These are phyloP conservation scores for Amazona guildingii DNA, from an alignment of 2,113 vertebrate genomes.

Conservation along the genomic window DNA sequence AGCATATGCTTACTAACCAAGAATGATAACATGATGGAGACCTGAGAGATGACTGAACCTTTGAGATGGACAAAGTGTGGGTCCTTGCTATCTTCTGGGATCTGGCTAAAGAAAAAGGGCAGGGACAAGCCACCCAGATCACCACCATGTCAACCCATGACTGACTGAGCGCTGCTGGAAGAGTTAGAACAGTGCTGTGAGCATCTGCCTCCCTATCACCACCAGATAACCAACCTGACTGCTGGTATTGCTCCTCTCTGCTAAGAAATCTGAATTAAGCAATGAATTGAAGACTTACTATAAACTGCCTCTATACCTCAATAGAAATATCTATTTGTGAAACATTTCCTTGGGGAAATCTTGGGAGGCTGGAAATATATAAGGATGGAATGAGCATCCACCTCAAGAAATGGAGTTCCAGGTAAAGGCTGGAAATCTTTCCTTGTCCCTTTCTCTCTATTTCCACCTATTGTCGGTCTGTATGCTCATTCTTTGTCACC, in stretches of 20 bases:
- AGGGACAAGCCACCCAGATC: background rate
- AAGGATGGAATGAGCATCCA: background rate
- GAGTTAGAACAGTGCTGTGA: background rate
- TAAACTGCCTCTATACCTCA: background rate
- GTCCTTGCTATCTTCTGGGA: background rate
- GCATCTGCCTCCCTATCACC: background rate
- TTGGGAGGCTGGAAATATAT: background rate
- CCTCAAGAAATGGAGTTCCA: conserved; percentile 1
- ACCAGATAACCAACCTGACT: background rate
- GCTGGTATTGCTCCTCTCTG: background rate
- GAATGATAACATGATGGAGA: background rate
- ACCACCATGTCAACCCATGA: background rate
- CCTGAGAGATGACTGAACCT: background rate
- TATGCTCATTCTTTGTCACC: background rate
- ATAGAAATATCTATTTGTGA: background rate
- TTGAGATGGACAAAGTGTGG: background rate
- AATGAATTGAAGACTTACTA: background rate
- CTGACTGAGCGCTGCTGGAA: background rate
- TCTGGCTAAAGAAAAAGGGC: background rate
- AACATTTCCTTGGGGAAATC: conserved; percentile 15
- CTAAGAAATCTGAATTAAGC: background rate
- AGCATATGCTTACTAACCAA: background rate
- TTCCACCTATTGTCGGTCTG: background rate
- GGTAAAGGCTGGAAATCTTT: background rate
- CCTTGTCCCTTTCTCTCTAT: background rate